Percentiles rank a stretch among this genome's conserved stretches.
Conservation (phyloP, 1,140 invertebrate genomes). For the Lucilia sericata region DNA sequence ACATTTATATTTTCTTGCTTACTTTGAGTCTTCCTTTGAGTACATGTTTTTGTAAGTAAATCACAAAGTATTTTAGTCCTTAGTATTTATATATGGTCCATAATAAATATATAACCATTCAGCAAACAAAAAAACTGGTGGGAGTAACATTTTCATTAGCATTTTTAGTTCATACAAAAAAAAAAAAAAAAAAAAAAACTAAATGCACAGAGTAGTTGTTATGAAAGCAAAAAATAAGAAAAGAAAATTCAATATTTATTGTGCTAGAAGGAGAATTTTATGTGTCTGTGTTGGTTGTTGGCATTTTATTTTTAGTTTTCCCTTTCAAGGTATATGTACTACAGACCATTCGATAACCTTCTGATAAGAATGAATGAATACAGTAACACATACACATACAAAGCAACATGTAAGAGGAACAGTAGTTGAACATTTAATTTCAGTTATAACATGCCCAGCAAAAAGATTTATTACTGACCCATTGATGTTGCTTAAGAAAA, state of each 20-base stretch:
- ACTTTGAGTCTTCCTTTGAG: too few relatives aligned
- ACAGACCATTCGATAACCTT: background rate
- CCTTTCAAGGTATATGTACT: background rate
- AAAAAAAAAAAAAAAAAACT: background rate
- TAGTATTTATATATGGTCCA: background rate
- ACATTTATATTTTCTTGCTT: too few relatives aligned
- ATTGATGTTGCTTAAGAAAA: background rate
- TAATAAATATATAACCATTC: background rate
- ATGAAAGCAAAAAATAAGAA: background rate
- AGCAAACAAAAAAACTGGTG: background rate
- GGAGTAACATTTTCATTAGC: constrained; percentile 6
- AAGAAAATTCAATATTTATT: background rate
- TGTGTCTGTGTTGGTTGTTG: background rate
- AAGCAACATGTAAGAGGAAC: background rate
- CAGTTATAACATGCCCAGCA: background rate
- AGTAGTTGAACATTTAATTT: background rate
- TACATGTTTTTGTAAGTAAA: too few relatives aligned
- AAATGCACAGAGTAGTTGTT: background rate
- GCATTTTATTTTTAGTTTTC: background rate
- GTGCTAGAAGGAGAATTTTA: background rate
- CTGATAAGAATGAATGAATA: background rate
- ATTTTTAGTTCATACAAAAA: background rate
- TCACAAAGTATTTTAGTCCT: too few relatives aligned
- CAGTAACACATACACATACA: too few relatives aligned
- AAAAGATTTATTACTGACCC: constrained; percentile 25